Conservation (phyloP, 2,113 vertebrate genomes). For the Balaenoptera acutorostrata region DNA sequence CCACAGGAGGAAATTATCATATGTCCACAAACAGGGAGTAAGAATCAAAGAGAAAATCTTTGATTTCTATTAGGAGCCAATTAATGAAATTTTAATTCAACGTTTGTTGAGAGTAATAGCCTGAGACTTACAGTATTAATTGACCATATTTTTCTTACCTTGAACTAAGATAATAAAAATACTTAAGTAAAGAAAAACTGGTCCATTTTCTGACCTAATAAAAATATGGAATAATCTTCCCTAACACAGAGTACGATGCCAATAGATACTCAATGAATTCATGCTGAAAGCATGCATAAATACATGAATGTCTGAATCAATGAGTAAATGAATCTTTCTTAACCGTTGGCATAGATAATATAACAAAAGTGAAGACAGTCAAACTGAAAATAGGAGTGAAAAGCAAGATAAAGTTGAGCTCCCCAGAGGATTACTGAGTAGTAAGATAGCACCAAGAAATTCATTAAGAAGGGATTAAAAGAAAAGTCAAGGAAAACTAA, state of each 20-base stretch:
- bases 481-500: neutral
- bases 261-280: neutral
- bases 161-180: neutral
- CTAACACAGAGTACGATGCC: rapidly evolving
- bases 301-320: rapidly evolving
- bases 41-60: neutral
- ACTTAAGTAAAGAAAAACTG: neutral
- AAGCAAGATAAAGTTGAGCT: neutral
- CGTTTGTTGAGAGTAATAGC: neutral
- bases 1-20: neutral
- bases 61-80: neutral
- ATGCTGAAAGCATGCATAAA: neutral
- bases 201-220: neutral
- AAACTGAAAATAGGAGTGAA: too few species aligned
- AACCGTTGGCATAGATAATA: too few species aligned
- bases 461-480: too few species aligned
- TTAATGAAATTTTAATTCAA: neutral
- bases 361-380: neutral
- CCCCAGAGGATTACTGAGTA: neutral
- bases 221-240: neutral
- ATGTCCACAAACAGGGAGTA: neutral
- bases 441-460: neutral
- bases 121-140: neutral
- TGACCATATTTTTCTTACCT: neutral
- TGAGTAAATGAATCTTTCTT: neutral